Evolutionary conservation across 2,113 vertebrate genomes (phyloP).

Genomic region (Pteruthius melanotis): DNA sequence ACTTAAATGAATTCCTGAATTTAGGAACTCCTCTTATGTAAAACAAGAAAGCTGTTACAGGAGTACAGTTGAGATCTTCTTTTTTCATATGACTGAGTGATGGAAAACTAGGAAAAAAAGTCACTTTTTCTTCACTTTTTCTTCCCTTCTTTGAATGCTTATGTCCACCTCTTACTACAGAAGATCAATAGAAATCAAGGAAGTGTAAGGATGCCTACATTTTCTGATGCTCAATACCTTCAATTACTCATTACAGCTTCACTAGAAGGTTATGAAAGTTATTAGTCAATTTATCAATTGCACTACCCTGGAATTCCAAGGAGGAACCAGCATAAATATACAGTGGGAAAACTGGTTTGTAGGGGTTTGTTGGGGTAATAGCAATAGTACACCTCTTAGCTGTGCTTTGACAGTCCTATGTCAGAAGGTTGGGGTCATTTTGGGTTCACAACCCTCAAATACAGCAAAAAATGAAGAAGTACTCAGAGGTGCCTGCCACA

Average conservation of each 20-base stretch:
- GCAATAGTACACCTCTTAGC: neutral
- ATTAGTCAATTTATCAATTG: neutral
- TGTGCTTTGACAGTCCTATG: neutral
- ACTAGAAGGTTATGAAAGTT: neutral
- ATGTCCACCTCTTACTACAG: neutral
- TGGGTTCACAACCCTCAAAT: neutral
- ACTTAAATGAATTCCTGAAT: neutral
- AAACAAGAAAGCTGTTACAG: neutral
- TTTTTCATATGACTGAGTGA: neutral
- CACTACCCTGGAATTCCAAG: neutral
- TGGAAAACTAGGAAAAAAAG: neutral
- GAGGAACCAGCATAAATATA: neutral
- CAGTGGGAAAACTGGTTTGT: neutral
- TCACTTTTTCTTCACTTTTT: neutral
- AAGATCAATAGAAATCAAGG: neutral
- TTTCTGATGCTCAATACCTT: neutral
- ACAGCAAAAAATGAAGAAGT: neutral
- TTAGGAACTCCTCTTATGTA: neutral
- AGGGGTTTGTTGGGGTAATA: fast-evolving
- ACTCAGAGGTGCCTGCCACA: neutral
- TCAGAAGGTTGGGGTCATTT: neutral
- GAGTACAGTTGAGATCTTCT: neutral
- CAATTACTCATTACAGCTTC: neutral
- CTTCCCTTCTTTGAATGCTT: neutral
- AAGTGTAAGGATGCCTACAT: neutral